Percentiles rank a stretch among this genome's conserved stretches.
Evolutionary conservation across 2,113 vertebrate genomes (phyloP).

Genomic region (Thamnophis sirtalis): DNA sequence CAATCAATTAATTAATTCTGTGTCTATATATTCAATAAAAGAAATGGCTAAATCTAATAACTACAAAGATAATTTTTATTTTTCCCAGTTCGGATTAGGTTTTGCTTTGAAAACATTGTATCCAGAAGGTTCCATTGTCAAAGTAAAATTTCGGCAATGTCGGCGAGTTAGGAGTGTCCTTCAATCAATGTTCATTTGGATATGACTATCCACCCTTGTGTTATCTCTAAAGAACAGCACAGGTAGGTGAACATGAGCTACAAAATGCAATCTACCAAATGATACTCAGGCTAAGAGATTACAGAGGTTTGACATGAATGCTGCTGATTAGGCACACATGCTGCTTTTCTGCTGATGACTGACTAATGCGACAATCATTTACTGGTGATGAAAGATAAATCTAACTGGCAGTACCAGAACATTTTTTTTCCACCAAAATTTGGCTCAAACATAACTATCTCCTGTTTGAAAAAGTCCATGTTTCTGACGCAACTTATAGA

Average conservation of each 20-base stretch:
- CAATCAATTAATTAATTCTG: not conserved
- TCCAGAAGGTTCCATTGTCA: not conserved
- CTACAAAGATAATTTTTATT: not conserved
- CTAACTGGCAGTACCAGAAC: not conserved
- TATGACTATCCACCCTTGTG: not conserved
- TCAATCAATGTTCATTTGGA: conserved; percentile 22
- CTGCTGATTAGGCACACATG: conserved; percentile 19
- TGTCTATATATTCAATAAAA: not conserved
- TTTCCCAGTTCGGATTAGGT: too few species aligned
- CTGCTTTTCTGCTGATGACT: not conserved
- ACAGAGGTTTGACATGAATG: conserved; percentile 16
- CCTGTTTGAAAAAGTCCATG: conserved; percentile 25
- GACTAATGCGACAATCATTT: conserved; percentile 42
- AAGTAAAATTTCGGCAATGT: not conserved
- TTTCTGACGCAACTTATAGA: not conserved
- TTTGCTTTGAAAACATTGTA: not conserved
- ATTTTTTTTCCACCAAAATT: not conserved
- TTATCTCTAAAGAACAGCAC: not conserved
- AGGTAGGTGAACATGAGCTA: conserved; percentile 6
- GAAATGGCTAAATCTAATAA: not conserved
- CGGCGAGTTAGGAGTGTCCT: not conserved
- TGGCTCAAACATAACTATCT: conserved; percentile 24
- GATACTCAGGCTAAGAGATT: conserved; percentile 1
- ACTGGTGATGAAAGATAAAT: conserved; percentile 33
- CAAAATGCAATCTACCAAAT: conserved; percentile 19